A percentile compares a stretch with the other conserved stretches of the same genome.
These are phyloP conservation scores for Tetramorium bicarinatum DNA, from an alignment of 2,888 invertebrate species.

Conservation along the genomic window DNA sequence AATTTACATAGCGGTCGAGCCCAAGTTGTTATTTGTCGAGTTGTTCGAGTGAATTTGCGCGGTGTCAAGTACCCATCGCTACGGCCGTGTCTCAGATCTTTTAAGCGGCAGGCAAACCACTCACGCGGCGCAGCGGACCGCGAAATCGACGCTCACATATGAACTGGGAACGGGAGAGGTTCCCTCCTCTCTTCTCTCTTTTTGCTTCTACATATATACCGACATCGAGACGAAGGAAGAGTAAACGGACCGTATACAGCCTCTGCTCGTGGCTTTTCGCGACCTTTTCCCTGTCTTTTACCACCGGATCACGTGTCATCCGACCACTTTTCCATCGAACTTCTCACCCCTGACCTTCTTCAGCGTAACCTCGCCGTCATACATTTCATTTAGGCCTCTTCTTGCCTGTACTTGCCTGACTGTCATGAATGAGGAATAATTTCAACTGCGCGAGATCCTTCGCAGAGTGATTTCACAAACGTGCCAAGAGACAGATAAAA, in stretches of 20 bases:
- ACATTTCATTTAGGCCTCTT: slow-evolving; percentile 18
- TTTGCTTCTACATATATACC: slow-evolving; percentile 70
- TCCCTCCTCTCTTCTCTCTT: slow-evolving; percentile 62
- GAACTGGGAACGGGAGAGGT: slow-evolving; percentile 80
- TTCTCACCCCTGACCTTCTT: slow-evolving; percentile 38
- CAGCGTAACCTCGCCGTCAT: slow-evolving; percentile 34
- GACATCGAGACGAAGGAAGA: slow-evolving; percentile 67
- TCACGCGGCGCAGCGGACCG: slow-evolving; percentile 86
- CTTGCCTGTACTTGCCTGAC: background rate
- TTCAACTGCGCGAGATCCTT: slow-evolving; percentile 27
- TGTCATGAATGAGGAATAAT: slow-evolving; percentile 30
- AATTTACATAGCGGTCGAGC: background rate
- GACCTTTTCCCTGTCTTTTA: slow-evolving; percentile 66
- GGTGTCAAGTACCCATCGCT: slow-evolving; percentile 80
- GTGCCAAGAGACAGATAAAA: slow-evolving; percentile 7
- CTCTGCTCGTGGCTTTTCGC: slow-evolving; percentile 65
- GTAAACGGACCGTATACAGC: slow-evolving; percentile 61
- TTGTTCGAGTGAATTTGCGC: slow-evolving; percentile 77
- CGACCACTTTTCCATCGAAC: slow-evolving; percentile 53
- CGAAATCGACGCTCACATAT: slow-evolving; percentile 86
- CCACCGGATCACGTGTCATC: slow-evolving; percentile 43
- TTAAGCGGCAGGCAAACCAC: slow-evolving; percentile 82
- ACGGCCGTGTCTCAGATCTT: slow-evolving; percentile 79
- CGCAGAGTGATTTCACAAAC: slow-evolving; percentile 4
- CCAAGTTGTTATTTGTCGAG: slow-evolving; percentile 48